Evolutionary conservation across 1,140 invertebrate genomes (phyloP).

Genomic region (Sarcophaga bullata): DNA sequence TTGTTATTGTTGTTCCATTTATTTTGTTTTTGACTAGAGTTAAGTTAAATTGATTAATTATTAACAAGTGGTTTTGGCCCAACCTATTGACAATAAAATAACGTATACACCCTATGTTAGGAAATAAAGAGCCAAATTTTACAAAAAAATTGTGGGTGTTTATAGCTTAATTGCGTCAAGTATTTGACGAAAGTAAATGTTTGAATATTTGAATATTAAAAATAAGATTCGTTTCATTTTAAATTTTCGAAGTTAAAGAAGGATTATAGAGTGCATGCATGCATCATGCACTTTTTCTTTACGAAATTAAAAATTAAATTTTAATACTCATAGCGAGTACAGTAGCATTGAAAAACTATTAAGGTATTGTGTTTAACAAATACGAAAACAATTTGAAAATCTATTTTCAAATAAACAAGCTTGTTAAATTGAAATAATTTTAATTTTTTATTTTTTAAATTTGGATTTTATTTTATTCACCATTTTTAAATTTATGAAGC

Average conservation of each 20-base stretch:
- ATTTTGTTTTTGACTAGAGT: background rate
- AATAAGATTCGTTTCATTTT: background rate
- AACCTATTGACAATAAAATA: too few relatives aligned
- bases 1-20: background rate
- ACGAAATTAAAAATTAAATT: too few relatives aligned
- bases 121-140: too few relatives aligned
- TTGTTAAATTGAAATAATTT: background rate
- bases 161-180: too few relatives aligned
- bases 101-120: too few relatives aligned
- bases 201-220: too few relatives aligned
- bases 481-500: background rate
- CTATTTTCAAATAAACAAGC: background rate
- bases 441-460: background rate
- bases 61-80: too few relatives aligned
- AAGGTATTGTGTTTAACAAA: background rate
- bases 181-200: too few relatives aligned
- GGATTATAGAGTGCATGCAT: too few relatives aligned
- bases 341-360: conserved; percentile 12
- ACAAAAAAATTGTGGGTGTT: too few relatives aligned
- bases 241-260: background rate
- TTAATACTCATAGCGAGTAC: background rate
- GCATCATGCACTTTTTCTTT: too few relatives aligned
- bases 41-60: background rate
- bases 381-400: background rate
- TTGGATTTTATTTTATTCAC: background rate